Base-by-base conservation (phyloP, 2,113 vertebrate genomes). In the Carassius gibelio region DNA sequence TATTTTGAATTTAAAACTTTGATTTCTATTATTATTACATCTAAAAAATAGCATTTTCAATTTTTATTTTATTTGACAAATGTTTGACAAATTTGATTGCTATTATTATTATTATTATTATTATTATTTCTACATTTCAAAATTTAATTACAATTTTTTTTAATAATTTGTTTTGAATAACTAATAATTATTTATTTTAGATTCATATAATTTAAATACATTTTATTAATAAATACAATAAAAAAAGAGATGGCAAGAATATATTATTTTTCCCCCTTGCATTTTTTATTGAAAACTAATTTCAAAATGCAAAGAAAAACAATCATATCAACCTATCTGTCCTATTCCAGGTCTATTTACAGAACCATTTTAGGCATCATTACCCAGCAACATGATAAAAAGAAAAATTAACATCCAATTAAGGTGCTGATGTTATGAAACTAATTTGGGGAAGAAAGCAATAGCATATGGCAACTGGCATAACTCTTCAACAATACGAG, bases 391-490 rank as follows among this genome's bases (percentile, higher is more conserved):
- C 34, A n/a, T 61, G 55, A 79, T n/a, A 61, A 42, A 59, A 77
- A 38, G 34, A 69, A 75, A 83, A 71, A 71, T 55, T 13, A 86
- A 79, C 50, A 36, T 17, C 42, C 34, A 83, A 72, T 15, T 42
- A 23, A 34, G 50, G 45, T 82, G 36, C 59, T 77, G 62, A 81
- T 78, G 21, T 72, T 82, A 17, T 50, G 15, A 26, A 61, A 74
- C 57, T 61, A 66, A 79, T 21, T 26, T 57, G 0, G 2, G 5
- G 17, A 78, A 6, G 10, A 23, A 66, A 52, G 38, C 61, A 77
- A 66, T 85, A 23, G 71, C 84, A 85, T 75, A 85, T 83, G 84
- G 80, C 85, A 82, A 59, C 45, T 26, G 75, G 61, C 50, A 57
- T 15, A 59, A 77, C n/a, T 45, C 69, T 61, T 64, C 48, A 83